Conservation (phyloP, 2,888 invertebrate species). For the Monochamus alternatus region DNA sequence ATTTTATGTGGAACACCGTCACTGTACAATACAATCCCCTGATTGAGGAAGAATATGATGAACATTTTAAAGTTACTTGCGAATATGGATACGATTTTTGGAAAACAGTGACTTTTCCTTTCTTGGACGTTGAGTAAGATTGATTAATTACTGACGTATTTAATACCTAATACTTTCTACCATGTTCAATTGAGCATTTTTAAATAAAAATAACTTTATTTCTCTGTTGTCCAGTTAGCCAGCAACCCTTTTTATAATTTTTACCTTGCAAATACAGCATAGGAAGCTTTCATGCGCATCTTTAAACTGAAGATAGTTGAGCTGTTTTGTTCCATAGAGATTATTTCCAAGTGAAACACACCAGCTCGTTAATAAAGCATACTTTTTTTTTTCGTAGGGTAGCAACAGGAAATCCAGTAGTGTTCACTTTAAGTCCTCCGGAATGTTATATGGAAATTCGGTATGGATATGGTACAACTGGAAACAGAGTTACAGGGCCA, state of each 20-base stretch:
- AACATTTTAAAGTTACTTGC: conserved; percentile 96
- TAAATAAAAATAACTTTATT: no score
- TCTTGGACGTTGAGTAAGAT: conserved; percentile 94
- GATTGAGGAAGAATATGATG: conserved; percentile 95
- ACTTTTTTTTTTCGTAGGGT: conserved; percentile 76
- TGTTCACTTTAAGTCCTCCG: conserved; percentile 93
- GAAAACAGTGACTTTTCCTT: conserved; percentile 96
- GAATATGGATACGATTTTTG: conserved; percentile 97
- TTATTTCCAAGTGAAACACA: no score
- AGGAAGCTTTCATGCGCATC: no score
- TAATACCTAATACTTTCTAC: no score
- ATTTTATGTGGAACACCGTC: conserved; percentile 97
- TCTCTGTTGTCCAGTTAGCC: no score
- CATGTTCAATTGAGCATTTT: no score
- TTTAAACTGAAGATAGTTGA: no score
- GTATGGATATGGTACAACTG: conserved; percentile 90
- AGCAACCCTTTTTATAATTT: no score
- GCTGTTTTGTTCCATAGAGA: no score
- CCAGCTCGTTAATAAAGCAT: no score
- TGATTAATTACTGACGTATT: not conserved
- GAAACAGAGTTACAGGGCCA: conserved; percentile 89
- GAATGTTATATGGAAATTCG: conserved; percentile 97
- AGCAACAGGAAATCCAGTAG: conserved; percentile 94
- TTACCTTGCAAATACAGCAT: no score
- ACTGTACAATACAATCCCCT: conserved; percentile 95